These are phyloP conservation scores for Tenthredo amoena DNA, from an alignment of 2,888 invertebrate genomes.

Conservation along the genomic window DNA sequence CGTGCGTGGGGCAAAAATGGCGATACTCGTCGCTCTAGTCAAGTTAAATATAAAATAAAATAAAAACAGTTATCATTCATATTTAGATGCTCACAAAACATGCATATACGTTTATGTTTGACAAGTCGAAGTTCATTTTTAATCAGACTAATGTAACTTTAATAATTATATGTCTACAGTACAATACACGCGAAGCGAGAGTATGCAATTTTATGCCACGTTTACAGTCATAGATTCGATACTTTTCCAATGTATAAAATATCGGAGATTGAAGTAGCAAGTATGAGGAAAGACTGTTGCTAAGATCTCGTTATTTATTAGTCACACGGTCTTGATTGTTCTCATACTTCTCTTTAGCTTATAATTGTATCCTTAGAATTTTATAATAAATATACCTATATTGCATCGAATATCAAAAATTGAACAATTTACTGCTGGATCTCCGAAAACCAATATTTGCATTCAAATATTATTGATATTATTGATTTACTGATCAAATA, in stretches of 20 bases:
- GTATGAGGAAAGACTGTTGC: not conserved
- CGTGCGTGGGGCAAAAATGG: constrained; percentile 10
- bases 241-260: not conserved
- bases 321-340: not conserved
- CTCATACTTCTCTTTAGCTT: not conserved
- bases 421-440: not conserved
- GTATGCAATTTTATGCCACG: not conserved
- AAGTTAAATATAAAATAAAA: not conserved
- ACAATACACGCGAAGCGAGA: not conserved
- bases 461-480: not conserved
- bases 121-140: not conserved
- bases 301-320: not conserved
- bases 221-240: not conserved
- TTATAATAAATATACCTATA: constrained; percentile 16
- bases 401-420: not conserved
- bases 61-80: not conserved
- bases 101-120: not conserved
- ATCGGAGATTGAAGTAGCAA: not conserved
- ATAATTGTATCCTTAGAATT: constrained; percentile 27
- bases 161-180: not conserved
- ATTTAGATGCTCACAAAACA: constrained; percentile 1
- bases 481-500: no score
- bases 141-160: not conserved
- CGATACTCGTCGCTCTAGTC: constrained; percentile 22
- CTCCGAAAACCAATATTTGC: not conserved